phyloP scores from a whole-genome alignment of 2,888 invertebrate genomes.

The Polyploca ridens region DNA sequence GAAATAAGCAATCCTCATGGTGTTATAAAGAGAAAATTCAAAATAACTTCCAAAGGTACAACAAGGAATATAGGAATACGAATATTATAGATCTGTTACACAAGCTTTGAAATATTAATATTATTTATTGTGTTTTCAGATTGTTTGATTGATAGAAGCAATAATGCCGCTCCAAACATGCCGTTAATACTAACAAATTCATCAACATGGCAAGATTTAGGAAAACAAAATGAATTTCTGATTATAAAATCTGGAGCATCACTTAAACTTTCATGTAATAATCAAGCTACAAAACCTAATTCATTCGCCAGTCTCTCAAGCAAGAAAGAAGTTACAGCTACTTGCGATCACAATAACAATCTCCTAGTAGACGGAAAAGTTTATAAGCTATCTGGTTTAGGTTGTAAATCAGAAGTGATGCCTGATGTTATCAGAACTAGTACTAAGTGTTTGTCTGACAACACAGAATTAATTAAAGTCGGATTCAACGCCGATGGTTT shows the following conservation, averaged over 20 bases:
- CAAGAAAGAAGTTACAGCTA: constrained; percentile 21
- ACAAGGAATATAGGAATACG: not conserved
- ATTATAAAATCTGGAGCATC: constrained; percentile 18
- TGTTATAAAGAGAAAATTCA: constrained; percentile 20
- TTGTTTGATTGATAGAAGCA: constrained; percentile 31
- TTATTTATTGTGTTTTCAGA: constrained; percentile 23
- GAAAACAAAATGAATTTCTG: constrained; percentile 17
- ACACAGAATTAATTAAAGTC: constrained; percentile 32
- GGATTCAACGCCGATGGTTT: constrained; percentile 30
- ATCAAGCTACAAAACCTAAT: constrained; percentile 20
- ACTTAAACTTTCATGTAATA: constrained; percentile 30
- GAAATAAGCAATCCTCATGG: constrained; percentile 29
- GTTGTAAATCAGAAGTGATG: constrained; percentile 25
- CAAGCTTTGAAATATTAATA: not conserved
- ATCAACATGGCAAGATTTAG: constrained; percentile 24
- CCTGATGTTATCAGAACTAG: constrained; percentile 24
- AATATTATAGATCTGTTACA: no score
- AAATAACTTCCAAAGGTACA: constrained; percentile 14
- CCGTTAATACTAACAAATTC: constrained; percentile 29
- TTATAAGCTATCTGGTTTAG: constrained; percentile 30
- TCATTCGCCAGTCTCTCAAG: constrained; percentile 24
- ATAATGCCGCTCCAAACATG: constrained; percentile 15
- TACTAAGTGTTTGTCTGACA: constrained; percentile 24
- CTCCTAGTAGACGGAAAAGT: constrained; percentile 23
- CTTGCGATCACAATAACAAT: constrained; percentile 29